Conservation (phyloP, 2,113 vertebrate genomes). For the Antechinus stuartii region DNA sequence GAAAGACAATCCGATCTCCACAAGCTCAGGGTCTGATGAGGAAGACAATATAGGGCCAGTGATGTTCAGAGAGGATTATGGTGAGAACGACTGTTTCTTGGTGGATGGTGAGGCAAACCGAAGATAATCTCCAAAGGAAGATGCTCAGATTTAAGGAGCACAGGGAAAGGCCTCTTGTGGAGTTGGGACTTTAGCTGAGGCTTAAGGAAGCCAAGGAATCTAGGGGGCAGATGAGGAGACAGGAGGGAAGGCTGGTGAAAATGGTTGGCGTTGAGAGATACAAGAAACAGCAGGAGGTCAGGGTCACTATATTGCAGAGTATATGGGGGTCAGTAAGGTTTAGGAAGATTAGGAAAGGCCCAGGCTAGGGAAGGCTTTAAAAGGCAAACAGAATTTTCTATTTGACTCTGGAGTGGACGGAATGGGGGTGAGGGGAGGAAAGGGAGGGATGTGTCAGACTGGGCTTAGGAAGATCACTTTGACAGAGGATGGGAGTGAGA, state of each 20-base stretch:
- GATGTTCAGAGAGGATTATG: too few species aligned
- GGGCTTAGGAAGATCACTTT: neutral
- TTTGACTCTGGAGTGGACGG: neutral
- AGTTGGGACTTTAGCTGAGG: too few species aligned
- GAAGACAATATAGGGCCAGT: neutral
- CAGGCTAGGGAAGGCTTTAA: neutral
- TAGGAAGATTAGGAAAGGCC: neutral
- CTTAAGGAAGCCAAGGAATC: too few species aligned
- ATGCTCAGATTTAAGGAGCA: neutral
- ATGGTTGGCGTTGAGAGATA: too few species aligned
- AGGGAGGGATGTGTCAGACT: too few species aligned
- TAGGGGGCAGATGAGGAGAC: too few species aligned
- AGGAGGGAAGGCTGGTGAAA: too few species aligned
- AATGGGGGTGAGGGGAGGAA: too few species aligned
- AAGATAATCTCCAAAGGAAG: neutral
- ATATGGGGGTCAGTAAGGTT: neutral
- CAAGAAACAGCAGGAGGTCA: too few species aligned
- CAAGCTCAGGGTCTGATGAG: neutral
- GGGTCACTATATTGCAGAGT: neutral
- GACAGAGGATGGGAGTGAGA: too few species aligned
- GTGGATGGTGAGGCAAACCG: neutral
- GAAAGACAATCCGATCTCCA: neutral
- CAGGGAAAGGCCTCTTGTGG: too few species aligned
- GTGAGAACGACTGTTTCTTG: too few species aligned
- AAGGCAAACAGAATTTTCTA: neutral